Base-by-base conservation (phyloP, 2,113 vertebrate genomes). In the Dicrurus megarhynchus region DNA sequence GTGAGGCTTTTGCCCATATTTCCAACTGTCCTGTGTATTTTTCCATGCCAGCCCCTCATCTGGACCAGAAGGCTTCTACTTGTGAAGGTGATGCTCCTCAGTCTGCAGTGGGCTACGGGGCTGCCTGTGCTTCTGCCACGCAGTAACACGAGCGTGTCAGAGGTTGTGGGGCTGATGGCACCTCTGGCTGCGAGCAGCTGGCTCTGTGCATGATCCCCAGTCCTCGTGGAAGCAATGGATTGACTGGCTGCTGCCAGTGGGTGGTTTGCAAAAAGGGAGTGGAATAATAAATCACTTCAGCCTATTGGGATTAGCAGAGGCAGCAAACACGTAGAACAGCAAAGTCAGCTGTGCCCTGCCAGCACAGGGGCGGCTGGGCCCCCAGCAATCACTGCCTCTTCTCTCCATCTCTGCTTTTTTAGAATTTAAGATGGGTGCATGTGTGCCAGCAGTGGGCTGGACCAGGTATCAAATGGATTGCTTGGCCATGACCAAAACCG, bases 191-290 rank as follows among this genome's bases (percentile, higher is more conserved):
- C 0, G 3, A 94, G 82, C 46, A 78, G 64, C 26, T 63, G 76
- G 35, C 50, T 73, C 75, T 11, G 8, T 65, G 59, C 42, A n/a
- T 0, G 0, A 5, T 83, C 39, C 55, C 27, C 63, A 53, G 80
- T 7, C 26, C 81, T 59, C 76, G 28, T 26, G 71, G 88, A 80
- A 87, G 68, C 52, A 75, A 65, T 41, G 84, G 86, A 93, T 59
- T 91, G 86, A 86, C 44, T 88, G 84, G 84, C 86, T 94, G 83
- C 56, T 95, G 91, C 74, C 90, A 83, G 11, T 37, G 63, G 56
- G 77, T 69, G 57, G 20, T 60, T 90, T 93, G 73, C 60, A 87
- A 68, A 85, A 90, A 49, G 28, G 42, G 67, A 79, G 76, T 33
- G 84, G 63, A 46, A 88, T 84, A 91, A 93, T 69, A 81, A 94